These are phyloP conservation scores for Streblospio benedicti DNA, from an alignment of 1,140 invertebrate species.

Conservation along the genomic window DNA sequence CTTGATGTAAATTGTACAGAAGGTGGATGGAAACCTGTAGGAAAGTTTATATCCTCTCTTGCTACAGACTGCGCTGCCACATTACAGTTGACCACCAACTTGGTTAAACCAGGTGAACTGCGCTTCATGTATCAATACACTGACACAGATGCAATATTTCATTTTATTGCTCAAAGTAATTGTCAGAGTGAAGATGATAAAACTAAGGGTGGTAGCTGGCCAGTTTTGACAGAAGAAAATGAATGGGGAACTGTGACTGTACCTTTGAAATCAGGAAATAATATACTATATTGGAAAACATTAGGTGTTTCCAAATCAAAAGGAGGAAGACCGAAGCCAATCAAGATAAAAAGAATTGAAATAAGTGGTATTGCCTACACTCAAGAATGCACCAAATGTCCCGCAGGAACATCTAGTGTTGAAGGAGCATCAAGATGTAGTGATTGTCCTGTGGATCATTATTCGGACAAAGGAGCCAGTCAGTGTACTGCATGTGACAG, in stretches of 20 bases:
- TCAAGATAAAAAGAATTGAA: constrained; percentile 8
- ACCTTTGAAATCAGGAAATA: constrained; percentile 5
- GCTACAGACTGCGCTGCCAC: constrained; percentile 49
- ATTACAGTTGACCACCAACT: constrained; percentile 50
- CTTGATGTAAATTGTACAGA: constrained; percentile 27
- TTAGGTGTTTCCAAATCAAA: not conserved
- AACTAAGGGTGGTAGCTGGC: constrained; percentile 37
- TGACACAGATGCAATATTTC: constrained; percentile 50
- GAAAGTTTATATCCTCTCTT: constrained; percentile 44
- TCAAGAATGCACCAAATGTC: constrained; percentile 54
- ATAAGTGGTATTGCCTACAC: constrained; percentile 51
- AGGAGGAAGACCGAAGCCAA: not conserved
- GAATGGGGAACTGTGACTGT: constrained; percentile 48
- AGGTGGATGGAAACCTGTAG: constrained; percentile 46
- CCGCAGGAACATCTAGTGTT: constrained; percentile 51
- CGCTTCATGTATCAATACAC: constrained; percentile 52
- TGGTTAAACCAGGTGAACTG: constrained; percentile 51
- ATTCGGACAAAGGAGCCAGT: constrained; percentile 45
- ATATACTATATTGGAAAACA: not conserved
- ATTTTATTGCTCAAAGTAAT: constrained; percentile 52
- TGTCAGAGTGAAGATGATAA: constrained; percentile 48
- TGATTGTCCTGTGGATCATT: constrained; percentile 49
- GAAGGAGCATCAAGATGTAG: constrained; percentile 48
- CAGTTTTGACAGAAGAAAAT: constrained; percentile 48
- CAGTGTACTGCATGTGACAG: constrained; percentile 49